These are phyloP conservation scores for Falco rusticolus DNA, from an alignment of 2,797 vertebrate species.

Conservation along the genomic window DNA sequence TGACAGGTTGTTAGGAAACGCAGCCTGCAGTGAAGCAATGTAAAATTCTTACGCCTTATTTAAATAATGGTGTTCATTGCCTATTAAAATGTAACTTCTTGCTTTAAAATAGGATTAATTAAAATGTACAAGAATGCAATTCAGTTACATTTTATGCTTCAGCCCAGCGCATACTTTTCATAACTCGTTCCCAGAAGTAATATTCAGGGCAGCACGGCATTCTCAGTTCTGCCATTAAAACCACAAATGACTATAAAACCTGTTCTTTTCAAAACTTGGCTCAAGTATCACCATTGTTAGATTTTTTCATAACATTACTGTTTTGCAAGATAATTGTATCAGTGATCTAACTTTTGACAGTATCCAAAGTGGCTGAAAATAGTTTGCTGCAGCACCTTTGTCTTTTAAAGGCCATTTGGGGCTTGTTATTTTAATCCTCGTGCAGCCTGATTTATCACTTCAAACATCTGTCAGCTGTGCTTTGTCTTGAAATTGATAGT, in stretches of 20 bases:
- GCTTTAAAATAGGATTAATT: slow-evolving; percentile 60
- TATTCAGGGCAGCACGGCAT: background rate
- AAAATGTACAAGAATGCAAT: slow-evolving; percentile 47
- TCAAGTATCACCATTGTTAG: slow-evolving; percentile 21
- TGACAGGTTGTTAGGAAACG: background rate
- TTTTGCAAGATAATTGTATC: slow-evolving; percentile 50
- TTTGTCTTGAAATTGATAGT: slow-evolving; percentile 79
- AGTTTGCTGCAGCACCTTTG: slow-evolving; percentile 71
- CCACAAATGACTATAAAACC: slow-evolving; percentile 25
- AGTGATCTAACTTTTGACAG: slow-evolving; percentile 55
- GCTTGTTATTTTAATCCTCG: slow-evolving; percentile 78
- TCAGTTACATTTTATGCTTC: slow-evolving; percentile 44
- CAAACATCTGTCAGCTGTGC: slow-evolving; percentile 78
- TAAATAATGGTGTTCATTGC: slow-evolving; percentile 37
- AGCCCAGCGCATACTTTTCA: background rate
- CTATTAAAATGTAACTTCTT: slow-evolving; percentile 52
- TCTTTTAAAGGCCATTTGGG: slow-evolving; percentile 72
- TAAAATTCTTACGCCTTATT: background rate
- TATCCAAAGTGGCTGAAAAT: slow-evolving; percentile 58
- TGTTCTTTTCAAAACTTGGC: slow-evolving; percentile 41
- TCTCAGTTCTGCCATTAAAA: slow-evolving; percentile 39
- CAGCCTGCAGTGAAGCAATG: background rate
- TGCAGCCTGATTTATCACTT: slow-evolving; percentile 78
- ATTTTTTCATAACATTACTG: slow-evolving; percentile 45
- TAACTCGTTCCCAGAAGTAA: slow-evolving; percentile 33